Evolutionary conservation across 2,888 invertebrate species (phyloP).

Genomic region (Ptilodon capucinus): DNA sequence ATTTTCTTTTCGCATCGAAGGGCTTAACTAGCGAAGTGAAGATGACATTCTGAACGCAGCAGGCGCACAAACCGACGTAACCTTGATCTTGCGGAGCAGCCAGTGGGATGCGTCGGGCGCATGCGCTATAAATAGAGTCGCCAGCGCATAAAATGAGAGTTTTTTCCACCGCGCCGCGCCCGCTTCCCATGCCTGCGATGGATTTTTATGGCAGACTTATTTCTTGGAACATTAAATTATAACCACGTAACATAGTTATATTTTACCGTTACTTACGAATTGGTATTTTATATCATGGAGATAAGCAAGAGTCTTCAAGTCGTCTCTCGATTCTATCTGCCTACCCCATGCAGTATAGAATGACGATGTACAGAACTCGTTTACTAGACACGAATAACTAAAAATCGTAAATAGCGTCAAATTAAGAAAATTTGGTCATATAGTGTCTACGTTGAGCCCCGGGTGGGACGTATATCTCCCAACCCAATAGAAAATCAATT

Average conservation of each 20-base stretch:
- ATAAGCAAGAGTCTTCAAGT: neutral
- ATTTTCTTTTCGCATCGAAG: slow-evolving; percentile 46
- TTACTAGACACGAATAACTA: too few species aligned
- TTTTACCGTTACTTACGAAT: slow-evolving; percentile 42
- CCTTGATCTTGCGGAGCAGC: slow-evolving; percentile 77
- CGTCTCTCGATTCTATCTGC: too few species aligned
- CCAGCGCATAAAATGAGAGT: slow-evolving; percentile 65
- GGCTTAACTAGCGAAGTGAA: slow-evolving; percentile 54
- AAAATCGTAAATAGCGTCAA: too few species aligned
- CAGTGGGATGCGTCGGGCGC: slow-evolving; percentile 74
- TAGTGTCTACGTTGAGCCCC: too few species aligned
- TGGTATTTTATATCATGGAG: neutral
- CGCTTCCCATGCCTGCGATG: slow-evolving; percentile 64
- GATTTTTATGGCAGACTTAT: slow-evolving; percentile 56
- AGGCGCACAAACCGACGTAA: slow-evolving; percentile 54
- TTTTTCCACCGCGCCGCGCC: slow-evolving; percentile 64
- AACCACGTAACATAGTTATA: slow-evolving; percentile 40
- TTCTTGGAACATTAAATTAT: slow-evolving; percentile 62
- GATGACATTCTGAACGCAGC: slow-evolving; percentile 57
- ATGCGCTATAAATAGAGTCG: slow-evolving; percentile 71
- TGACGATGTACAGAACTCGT: too few species aligned
- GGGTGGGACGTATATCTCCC: too few species aligned
- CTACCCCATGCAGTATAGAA: too few species aligned
- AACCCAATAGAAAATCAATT: too few species aligned
- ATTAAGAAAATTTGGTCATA: too few species aligned